A percentile compares a stretch with the other conserved stretches of the same genome.
These are phyloP conservation scores for Drosophila nannoptera DNA, from an alignment of 1,140 invertebrate genomes.

Conservation along the genomic window DNA sequence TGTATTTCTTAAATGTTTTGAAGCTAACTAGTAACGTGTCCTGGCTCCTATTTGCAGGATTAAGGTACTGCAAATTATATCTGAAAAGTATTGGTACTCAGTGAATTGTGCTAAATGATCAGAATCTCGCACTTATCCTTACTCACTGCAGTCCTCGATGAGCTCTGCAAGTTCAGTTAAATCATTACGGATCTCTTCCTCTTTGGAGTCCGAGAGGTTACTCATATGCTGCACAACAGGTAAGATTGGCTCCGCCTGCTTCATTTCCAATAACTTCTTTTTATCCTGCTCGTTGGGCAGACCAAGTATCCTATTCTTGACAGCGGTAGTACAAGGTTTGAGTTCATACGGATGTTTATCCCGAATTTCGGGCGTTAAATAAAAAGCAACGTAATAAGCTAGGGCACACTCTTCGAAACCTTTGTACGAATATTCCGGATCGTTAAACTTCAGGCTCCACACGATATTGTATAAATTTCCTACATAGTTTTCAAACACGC, in stretches of 20 bases:
- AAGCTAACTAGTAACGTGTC: constrained; percentile 15
- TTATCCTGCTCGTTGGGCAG: constrained; percentile 8
- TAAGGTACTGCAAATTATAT: too few species aligned
- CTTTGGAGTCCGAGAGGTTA: too few species aligned
- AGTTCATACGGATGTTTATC: constrained; percentile 25
- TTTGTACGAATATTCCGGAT: constrained; percentile 12
- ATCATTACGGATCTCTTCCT: too few species aligned
- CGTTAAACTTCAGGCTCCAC: constrained; percentile 21
- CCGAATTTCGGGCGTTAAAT: constrained; percentile 47
- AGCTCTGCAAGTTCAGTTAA: too few species aligned
- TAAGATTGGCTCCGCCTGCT: too few species aligned
- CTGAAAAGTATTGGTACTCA: too few species aligned
- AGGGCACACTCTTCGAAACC: constrained; percentile 38
- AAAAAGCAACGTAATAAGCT: constrained; percentile 47
- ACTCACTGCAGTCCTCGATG: too few species aligned
- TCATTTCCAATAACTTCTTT: constrained; percentile 2
- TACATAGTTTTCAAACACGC: constrained; percentile 30
- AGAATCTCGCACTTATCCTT: too few species aligned
- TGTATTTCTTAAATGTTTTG: constrained; percentile 18
- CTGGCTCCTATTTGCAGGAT: too few species aligned
- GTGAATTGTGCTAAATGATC: too few species aligned
- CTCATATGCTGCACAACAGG: too few species aligned
- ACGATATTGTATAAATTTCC: constrained; percentile 43
- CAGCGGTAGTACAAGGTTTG: neutral
- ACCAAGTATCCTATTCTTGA: constrained; percentile 24